Base-by-base conservation (phyloP, 2,888 invertebrate species). In the Liopterus haemorrhoidalis region DNA sequence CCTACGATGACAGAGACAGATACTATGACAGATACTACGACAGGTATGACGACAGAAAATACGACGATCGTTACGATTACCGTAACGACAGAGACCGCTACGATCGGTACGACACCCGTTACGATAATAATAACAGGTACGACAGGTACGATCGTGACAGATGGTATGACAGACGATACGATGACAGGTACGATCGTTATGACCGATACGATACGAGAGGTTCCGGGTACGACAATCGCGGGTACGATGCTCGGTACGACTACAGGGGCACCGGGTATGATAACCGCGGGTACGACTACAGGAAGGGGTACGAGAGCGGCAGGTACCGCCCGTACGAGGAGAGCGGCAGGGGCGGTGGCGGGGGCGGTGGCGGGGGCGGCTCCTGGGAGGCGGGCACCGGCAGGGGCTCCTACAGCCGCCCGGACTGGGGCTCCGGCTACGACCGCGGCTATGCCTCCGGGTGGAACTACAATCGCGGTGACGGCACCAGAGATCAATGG, bases 381-480 rank as follows among this genome's bases (percentile, higher is more conserved):
- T 27, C 28, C 2, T 15, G 28, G 1, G 27, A 16, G 8, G 5
- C 6, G 5, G 6, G 41, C 19, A 48, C 37, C 8, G 57, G 56
- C 18, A 65, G 76, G 33, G 79, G 79, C 21, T 78, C 78, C 61
- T 79, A 79, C 63, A 73, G 74, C 0, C 65, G 74, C 8, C 76
- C 76, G 2, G 73, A 73, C 3, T 59, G 63, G 8, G 31, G 39
- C 21, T 51, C 54, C 16, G 15, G 51, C 41, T 27, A 61, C 46
- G 59, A 65, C 9, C 69, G 68, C 66, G 66, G 60, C 4, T 63
- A 68, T 22, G 67, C 68, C 28, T 39, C 48, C 21, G 50, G 46
- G 15, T 54, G 50, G 36, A 51, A 62, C 5, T 68, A 67, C 66
- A 63, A 60, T 4, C 62, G 67, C 21, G 67, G 68, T 36, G 35